Conservation (phyloP, 2,113 vertebrate genomes). For the Phocoena phocoena region DNA sequence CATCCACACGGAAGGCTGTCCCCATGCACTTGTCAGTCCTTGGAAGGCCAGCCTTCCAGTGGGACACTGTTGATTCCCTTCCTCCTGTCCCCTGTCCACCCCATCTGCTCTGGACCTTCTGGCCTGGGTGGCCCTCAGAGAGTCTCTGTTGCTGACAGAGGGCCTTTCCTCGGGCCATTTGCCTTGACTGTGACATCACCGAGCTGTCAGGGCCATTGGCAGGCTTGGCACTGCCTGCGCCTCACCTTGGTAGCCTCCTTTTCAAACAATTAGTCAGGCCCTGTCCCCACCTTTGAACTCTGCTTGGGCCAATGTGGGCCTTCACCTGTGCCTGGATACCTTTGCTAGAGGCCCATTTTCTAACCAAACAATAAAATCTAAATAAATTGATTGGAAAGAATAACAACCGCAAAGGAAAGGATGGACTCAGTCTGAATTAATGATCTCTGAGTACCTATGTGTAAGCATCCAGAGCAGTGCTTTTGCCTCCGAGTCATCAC, state of each 20-base stretch:
- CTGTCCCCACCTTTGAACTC: background rate
- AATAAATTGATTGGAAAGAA: constrained; percentile 50
- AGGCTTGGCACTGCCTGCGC: background rate
- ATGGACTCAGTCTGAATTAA: background rate
- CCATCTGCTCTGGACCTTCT: background rate
- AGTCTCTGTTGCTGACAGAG: background rate
- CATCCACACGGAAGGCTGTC: background rate
- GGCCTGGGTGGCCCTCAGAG: background rate
- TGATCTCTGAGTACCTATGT: background rate
- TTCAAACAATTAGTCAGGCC: background rate
- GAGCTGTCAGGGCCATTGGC: background rate
- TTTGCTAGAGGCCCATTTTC: background rate
- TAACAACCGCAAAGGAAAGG: background rate
- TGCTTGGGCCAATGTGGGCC: background rate
- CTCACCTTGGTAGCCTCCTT: background rate
- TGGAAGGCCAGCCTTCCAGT: background rate
- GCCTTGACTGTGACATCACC: background rate
- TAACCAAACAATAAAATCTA: background rate
- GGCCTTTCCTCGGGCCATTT: background rate
- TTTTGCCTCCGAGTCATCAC: background rate
- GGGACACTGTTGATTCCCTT: background rate
- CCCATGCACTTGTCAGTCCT: background rate
- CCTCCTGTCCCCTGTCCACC: background rate
- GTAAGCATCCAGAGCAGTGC: background rate
- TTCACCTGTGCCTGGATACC: background rate